Evolutionary conservation across 2,888 invertebrate genomes (phyloP), one percentile per base, ranked within the genome.

Genomic region (Helobdella robusta): DNA sequence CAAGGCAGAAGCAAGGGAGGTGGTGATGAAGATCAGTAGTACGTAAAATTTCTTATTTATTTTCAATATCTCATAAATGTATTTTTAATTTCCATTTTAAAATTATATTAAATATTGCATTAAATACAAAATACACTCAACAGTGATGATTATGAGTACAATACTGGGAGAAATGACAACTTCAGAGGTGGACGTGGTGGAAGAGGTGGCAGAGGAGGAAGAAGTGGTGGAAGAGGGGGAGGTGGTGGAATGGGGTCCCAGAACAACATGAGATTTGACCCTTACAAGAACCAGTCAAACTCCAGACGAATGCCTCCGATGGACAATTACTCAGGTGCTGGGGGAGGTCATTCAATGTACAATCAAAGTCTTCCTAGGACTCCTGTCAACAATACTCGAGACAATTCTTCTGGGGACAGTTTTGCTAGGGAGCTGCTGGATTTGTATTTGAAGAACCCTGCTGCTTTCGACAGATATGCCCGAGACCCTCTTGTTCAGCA

Each of bases 341-440:
- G 56, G 4, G 23, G 20, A 6, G 25, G 28, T 5, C 30, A n/a
- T 8, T 32, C 59, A 36, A 34, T 32, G 50, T 50, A 34, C n/a
- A 23, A 20, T 35, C 32, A 32, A 20, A 1, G 58, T 34, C 58
- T 28, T 35, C 8, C 35, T 34, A 18, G 58, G 11, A 11, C n/a
- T 32, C 20, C 8, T 35, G 20, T 28, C 8, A 5, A 8, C 28
- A 30, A 20, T 30, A n/a, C n/a, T n/a, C n/a, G n/a, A n/a, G n/a
- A n/a, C n/a, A n/a, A n/a, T n/a, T n/a, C n/a, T n/a, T n/a, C n/a
- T n/a, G n/a, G 40, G 18, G 66, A 66, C 32, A 11, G 60, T 1
- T 63, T 66, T 56, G 62, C 62, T 28, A 64, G 62, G 20, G 56
- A 66, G 34, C 44, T 66, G 30, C 62, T 66, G n/a, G 52, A 66